These are phyloP conservation scores for Tachystola acroxantha DNA, from an alignment of 2,888 invertebrate genomes.

Conservation along the genomic window DNA sequence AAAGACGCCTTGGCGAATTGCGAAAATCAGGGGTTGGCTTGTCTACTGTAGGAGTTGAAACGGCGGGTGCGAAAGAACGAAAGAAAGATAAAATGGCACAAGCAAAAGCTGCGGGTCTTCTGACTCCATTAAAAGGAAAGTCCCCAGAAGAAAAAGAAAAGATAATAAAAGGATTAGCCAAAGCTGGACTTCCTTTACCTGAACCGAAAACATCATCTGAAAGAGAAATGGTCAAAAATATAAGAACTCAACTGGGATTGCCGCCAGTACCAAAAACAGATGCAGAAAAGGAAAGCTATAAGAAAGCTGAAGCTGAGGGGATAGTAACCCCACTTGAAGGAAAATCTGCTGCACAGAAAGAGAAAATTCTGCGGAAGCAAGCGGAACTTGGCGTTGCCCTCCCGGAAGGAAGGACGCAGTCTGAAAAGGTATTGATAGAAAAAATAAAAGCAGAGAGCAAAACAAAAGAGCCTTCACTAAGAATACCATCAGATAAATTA, in stretches of 20 bases:
- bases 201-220: conserved; percentile 21
- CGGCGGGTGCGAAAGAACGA: neutral
- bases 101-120: conserved; percentile 15
- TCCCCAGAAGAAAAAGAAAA: conserved; percentile 24
- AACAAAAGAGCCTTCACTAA: neutral
- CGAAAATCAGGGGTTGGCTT: neutral
- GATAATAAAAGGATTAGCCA: conserved; percentile 15
- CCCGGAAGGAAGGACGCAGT: conserved; percentile 21
- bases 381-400: conserved; percentile 20
- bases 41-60: neutral
- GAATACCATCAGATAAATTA: conserved; percentile 19
- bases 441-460: conserved; percentile 7
- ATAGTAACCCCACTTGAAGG: conserved; percentile 27
- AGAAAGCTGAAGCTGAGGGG: conserved; percentile 24
- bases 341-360: conserved; percentile 23
- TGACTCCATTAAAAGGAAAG: conserved; percentile 23
- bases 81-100: conserved; percentile 16
- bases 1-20: conserved; percentile 3
- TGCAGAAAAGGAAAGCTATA: conserved; percentile 20
- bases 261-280: conserved; percentile 19
- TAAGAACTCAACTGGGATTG: conserved; percentile 18
- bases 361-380: conserved; percentile 17
- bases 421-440: conserved; percentile 4
- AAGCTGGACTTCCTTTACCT: conserved; percentile 18
- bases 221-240: conserved; percentile 22